Percentiles rank a stretch among this genome's conserved stretches.
Conservation (phyloP, 2,797 vertebrate genomes). For the Notolabrus celidotus region DNA sequence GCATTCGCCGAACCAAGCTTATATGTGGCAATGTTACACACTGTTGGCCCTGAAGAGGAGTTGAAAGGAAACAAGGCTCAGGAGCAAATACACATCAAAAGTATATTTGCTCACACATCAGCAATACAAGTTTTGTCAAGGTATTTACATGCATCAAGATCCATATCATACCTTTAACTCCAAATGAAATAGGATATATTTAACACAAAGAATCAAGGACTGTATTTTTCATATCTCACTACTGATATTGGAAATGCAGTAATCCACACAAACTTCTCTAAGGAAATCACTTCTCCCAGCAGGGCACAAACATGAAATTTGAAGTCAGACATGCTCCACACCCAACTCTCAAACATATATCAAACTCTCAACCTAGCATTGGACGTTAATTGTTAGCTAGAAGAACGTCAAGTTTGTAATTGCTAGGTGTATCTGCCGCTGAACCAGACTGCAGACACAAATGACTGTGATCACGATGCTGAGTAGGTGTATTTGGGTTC, state of each 20-base stretch:
- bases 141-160: too few species aligned
- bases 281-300: neutral
- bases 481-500: conserved; percentile 35
- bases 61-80: too few species aligned
- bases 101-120: too few species aligned
- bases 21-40: too few species aligned
- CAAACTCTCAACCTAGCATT: neutral
- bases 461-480: conserved; percentile 16
- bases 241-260: neutral
- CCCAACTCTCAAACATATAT: neutral
- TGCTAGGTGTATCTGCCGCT: neutral
- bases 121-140: too few species aligned
- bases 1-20: too few species aligned
- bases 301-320: conserved; percentile 1
- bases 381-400: neutral
- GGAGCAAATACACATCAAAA: too few species aligned
- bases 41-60: too few species aligned
- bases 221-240: too few species aligned
- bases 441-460: conserved; percentile 15
- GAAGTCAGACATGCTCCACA: neutral
- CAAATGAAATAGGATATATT: too few species aligned
- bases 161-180: too few species aligned
- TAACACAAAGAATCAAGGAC: too few species aligned
- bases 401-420: conserved; percentile 7
- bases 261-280: neutral